These are phyloP conservation scores for Schizotus pectinicornis DNA, from an alignment of 2,888 invertebrate species.

Conservation along the genomic window DNA sequence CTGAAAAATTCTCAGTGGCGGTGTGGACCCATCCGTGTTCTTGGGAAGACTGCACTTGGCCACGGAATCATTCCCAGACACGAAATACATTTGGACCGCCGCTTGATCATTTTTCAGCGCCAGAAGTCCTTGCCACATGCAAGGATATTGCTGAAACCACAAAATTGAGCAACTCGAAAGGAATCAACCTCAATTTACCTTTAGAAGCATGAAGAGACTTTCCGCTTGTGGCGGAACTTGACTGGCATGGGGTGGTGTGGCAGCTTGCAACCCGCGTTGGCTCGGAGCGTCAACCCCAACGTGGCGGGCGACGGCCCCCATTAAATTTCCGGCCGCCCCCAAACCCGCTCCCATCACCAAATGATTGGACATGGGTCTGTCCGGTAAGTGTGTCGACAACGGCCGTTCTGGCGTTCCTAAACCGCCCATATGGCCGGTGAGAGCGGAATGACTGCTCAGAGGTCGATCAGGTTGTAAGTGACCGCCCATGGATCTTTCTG, in stretches of 20 bases:
- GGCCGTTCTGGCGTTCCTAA: conserved; percentile 40
- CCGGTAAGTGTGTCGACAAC: conserved; percentile 43
- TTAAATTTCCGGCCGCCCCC: conserved; percentile 57
- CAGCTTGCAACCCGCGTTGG: conserved; percentile 62
- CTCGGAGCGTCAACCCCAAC: conserved; percentile 62
- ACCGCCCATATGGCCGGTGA: conserved; percentile 25
- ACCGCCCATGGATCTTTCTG: conserved; percentile 41
- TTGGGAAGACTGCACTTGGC: conserved; percentile 88
- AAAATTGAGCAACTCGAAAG: conserved; percentile 5
- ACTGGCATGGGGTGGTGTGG: conserved; percentile 74
- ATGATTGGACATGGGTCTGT: conserved; percentile 43
- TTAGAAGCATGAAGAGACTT: conserved; percentile 77
- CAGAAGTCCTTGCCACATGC: conserved; percentile 96
- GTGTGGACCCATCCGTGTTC: conserved; percentile 81
- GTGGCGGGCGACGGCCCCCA: conserved; percentile 56
- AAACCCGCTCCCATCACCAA: conserved; percentile 56
- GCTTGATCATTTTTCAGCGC: conserved; percentile 97
- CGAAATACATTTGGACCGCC: conserved; percentile 98
- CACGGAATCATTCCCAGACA: conserved; percentile 90
- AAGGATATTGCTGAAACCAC: conserved; percentile 80
- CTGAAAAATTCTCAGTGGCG: conserved; percentile 91
- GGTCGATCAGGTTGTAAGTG: conserved; percentile 46
- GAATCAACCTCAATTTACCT: conserved; percentile 59
- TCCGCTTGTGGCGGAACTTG: conserved; percentile 85
- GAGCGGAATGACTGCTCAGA: conserved; percentile 43